Percentiles rank a stretch among this genome's conserved stretches.
Evolutionary conservation across 2,113 vertebrate species (phyloP).

Genomic region (Candoia aspera): DNA sequence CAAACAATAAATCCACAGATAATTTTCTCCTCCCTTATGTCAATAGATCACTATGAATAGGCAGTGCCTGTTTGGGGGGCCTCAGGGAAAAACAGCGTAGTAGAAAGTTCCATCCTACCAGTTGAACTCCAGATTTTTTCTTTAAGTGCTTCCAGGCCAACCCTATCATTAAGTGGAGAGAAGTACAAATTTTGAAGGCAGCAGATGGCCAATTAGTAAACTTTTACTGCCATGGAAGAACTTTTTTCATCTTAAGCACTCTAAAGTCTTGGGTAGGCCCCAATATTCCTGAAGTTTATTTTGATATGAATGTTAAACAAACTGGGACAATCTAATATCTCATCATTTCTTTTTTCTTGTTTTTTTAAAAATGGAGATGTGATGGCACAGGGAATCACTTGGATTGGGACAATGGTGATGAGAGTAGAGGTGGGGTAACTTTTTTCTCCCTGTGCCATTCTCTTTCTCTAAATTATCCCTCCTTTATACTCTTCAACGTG

Average conservation of each 20-base stretch:
- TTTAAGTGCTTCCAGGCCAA: neutral
- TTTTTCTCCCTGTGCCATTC: neutral
- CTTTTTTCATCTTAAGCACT: neutral
- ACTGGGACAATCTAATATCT: too few species aligned
- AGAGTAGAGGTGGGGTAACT: neutral
- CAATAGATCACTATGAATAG: neutral
- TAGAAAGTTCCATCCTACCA: neutral
- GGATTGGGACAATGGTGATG: neutral
- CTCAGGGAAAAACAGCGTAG: neutral
- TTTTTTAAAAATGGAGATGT: neutral
- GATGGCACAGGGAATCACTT: neutral
- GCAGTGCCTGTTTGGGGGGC: neutral
- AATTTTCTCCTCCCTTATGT: too few species aligned
- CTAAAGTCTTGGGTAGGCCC: neutral
- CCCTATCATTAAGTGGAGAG: neutral
- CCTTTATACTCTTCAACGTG: neutral
- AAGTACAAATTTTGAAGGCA: neutral
- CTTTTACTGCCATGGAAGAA: neutral
- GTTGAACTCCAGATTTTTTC: neutral
- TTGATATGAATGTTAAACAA: neutral
- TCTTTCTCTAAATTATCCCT: neutral
- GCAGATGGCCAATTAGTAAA: neutral
- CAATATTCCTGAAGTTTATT: neutral
- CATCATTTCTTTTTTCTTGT: neutral
- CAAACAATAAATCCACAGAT: neutral